phyloP scores from a whole-genome alignment of 2,888 invertebrate genomes.

The Aethes cnicana region DNA sequence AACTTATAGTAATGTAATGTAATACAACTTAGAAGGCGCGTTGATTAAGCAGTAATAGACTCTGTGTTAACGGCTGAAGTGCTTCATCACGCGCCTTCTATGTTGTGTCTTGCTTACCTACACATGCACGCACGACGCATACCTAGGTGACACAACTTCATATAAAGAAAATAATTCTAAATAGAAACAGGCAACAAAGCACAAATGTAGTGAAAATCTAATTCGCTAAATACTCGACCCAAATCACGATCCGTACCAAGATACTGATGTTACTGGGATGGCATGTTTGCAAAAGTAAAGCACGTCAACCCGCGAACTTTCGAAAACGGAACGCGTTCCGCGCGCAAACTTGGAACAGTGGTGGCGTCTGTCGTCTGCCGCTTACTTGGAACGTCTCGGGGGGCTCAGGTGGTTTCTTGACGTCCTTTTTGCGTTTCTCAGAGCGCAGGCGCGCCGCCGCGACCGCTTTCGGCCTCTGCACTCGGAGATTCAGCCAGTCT shows the following conservation, averaged over 20 bases:
- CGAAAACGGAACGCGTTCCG: slow-evolving; percentile 4
- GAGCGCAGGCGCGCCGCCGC: slow-evolving; percentile 63
- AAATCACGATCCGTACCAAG: slow-evolving; percentile 3
- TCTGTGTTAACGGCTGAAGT: too few species aligned
- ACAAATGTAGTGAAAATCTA: too few species aligned
- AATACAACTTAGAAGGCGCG: too few species aligned
- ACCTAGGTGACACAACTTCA: too few species aligned
- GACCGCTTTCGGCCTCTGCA: slow-evolving; percentile 64
- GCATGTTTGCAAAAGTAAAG: not conserved
- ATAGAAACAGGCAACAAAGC: not conserved
- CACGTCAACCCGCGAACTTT: not conserved
- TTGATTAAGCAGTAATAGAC: too few species aligned
- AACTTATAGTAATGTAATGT: too few species aligned
- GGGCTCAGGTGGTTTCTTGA: slow-evolving; percentile 39
- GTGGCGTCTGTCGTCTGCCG: slow-evolving; percentile 41
- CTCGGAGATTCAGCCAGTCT: slow-evolving; percentile 71
- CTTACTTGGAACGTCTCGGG: slow-evolving; percentile 69
- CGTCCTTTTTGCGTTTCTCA: slow-evolving; percentile 54
- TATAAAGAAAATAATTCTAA: too few species aligned
- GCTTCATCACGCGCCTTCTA: too few species aligned
- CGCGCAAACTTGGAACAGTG: slow-evolving; percentile 35
- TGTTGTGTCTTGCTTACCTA: too few species aligned
- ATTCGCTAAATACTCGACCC: not conserved
- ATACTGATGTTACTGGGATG: not conserved
- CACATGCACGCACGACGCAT: too few species aligned